Percentiles rank a stretch among this genome's conserved stretches.
Evolutionary conservation across 2,113 vertebrate species (phyloP).

Genomic region (Enhydra lutris): DNA sequence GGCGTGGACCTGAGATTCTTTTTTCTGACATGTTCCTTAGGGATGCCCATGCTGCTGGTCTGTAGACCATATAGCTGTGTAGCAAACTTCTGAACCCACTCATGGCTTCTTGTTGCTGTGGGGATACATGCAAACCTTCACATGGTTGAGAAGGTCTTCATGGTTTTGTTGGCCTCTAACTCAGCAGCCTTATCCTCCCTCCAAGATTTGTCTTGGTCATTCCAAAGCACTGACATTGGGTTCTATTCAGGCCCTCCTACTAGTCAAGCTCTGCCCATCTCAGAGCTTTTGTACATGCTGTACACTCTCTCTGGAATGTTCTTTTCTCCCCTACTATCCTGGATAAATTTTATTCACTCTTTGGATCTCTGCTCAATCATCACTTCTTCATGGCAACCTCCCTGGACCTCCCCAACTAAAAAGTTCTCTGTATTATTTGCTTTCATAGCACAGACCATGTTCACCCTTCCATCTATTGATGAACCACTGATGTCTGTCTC

Average conservation of each 20-base stretch:
- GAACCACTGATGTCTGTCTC: not conserved
- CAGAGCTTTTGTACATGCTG: not conserved
- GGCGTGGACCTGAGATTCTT: not conserved
- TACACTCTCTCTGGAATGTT: not conserved
- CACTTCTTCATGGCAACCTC: not conserved
- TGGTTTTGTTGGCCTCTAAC: not conserved
- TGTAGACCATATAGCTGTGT: not conserved
- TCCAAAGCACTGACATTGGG: not conserved
- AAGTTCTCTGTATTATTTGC: not conserved
- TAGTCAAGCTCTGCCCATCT: not conserved
- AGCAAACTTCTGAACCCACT: not conserved
- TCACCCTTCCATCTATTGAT: not conserved
- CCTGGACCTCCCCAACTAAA: not conserved
- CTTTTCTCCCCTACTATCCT: not conserved
- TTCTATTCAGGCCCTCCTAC: not conserved
- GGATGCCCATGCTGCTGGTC: not conserved
- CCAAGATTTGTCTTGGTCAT: not conserved
- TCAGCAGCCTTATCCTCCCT: not conserved
- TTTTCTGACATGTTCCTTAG: not conserved
- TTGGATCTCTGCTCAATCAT: not conserved
- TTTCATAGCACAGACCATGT: not conserved
- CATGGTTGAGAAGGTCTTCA: not conserved
- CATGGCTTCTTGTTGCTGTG: not conserved
- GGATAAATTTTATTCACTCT: not conserved
- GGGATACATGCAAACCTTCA: not conserved